Conservation (phyloP, 2,113 vertebrate species). For the Thalassoma bifasciatum region DNA sequence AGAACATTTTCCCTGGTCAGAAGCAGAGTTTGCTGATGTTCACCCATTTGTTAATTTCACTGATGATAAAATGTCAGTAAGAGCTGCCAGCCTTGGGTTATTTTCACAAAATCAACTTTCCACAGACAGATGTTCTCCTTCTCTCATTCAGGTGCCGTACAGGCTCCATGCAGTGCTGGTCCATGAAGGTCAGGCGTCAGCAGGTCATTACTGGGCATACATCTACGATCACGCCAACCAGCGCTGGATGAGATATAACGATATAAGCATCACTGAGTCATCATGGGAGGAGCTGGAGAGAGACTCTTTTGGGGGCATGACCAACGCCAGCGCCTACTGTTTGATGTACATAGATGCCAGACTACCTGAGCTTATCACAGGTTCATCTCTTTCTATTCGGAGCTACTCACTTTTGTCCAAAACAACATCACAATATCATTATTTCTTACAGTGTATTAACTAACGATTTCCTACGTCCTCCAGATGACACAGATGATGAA, state of each 20-base stretch:
- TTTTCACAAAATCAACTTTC: too few species aligned
- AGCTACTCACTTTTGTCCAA: too few species aligned
- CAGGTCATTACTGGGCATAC: constrained; percentile 99
- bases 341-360: constrained; percentile 93
- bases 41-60: too few species aligned
- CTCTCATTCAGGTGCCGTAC: constrained; percentile 89
- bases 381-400: constrained; percentile 68
- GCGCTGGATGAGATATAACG: constrained; percentile 97
- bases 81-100: too few species aligned
- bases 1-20: too few species aligned
- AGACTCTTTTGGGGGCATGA: constrained; percentile 94
- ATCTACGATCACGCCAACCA: constrained; percentile 87
- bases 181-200: constrained; percentile 95
- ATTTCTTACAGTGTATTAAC: too few species aligned
- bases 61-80: too few species aligned
- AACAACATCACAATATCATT: too few species aligned
- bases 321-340: constrained; percentile 96
- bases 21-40: too few species aligned
- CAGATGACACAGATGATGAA: constrained; percentile 77
- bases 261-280: constrained; percentile 90
- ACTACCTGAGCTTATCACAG: constrained; percentile 81
- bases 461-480: neutral
- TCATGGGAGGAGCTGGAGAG: constrained; percentile 95
- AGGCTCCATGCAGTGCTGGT: constrained; percentile 93
- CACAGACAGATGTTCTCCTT: neutral